Evolutionary conservation across 2,888 invertebrate species (phyloP).

Genomic region (Sphecodes monilicornis): DNA sequence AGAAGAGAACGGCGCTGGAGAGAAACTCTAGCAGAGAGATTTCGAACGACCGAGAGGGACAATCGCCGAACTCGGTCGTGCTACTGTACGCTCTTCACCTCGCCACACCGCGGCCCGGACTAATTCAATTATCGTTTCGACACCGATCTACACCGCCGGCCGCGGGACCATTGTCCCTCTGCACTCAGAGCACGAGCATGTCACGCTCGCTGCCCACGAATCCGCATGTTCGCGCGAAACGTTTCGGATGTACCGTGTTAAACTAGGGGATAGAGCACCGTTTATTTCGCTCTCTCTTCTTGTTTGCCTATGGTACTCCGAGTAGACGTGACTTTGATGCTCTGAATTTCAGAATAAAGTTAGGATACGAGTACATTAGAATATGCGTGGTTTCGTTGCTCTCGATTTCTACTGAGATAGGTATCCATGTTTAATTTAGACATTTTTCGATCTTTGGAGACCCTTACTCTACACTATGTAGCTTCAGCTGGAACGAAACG

Average conservation of each 20-base stretch:
- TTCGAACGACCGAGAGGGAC: constrained; percentile 36
- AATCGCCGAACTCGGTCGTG: constrained; percentile 24
- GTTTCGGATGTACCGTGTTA: neutral
- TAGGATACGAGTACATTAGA: no score
- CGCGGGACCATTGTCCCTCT: neutral
- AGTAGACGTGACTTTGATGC: neutral
- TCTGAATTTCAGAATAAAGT: neutral
- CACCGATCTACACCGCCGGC: neutral
- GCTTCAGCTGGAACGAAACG: neutral
- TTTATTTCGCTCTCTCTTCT: neutral
- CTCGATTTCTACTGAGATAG: neutral
- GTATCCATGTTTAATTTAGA: neutral
- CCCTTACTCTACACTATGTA: neutral
- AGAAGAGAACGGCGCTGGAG: constrained; percentile 27
- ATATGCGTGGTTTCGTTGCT: neutral
- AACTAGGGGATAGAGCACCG: no score
- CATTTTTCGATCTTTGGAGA: neutral
- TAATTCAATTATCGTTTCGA: constrained; percentile 42
- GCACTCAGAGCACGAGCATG: neutral
- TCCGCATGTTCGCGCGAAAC: neutral
- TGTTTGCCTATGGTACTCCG: neutral
- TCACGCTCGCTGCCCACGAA: neutral
- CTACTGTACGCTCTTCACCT: neutral
- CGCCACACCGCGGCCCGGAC: neutral
- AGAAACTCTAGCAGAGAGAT: constrained; percentile 22